Evolutionary conservation across 2,113 vertebrate species (phyloP), one percentile per base, ranked within the genome.

Genomic region (Petaurus breviceps): DNA sequence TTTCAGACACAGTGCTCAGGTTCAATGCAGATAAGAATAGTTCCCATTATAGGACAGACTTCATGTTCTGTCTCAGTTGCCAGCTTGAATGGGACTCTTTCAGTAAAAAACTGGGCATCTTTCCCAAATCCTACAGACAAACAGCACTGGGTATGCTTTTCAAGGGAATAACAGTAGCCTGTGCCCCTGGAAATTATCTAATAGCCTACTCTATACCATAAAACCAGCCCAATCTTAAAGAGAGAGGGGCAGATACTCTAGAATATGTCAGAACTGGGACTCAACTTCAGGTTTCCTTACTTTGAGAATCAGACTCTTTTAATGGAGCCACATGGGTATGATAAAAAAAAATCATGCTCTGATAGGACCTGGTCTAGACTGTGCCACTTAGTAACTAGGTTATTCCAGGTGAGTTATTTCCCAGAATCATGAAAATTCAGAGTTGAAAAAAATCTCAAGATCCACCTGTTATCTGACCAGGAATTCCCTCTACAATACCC

Each of bases 11-110:
- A 23, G 5, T 12, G n/a, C 52, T 93, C 68, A 25, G n/a, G 19
- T 6, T 84, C 43, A 68, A 95, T 92, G 50, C 46, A 92, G n/a
- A 92, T 3, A 49, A 0, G 92, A 96, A 55, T 90, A 14, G 68
- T 95, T 93, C 51, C 93, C 93, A 91, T 97, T 55, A 93, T 54
- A 94, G 92, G 51, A 55, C 93, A 90, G 51, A 92, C 91, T 92
- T 89, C 90, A 61, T 55, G 52, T 77, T 93, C 94, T 43, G 51
- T 90, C 91, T 55, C 9, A 7, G 91, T 50, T 54, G 92, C 57
- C 54, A 55, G 28, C 92, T 91, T 90, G 51, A 84, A 84, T 84
- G 68, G n/a, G 5, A 77, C 68, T 94, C 51, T 92, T 94, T 90
- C 46, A 90, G 49, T 43, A 91, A 53, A 96, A 97, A 92, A 43